Percentiles rank a stretch among this genome's conserved stretches.
These are phyloP conservation scores for Poecile atricapillus DNA, from an alignment of 2,113 vertebrate species.

Conservation along the genomic window DNA sequence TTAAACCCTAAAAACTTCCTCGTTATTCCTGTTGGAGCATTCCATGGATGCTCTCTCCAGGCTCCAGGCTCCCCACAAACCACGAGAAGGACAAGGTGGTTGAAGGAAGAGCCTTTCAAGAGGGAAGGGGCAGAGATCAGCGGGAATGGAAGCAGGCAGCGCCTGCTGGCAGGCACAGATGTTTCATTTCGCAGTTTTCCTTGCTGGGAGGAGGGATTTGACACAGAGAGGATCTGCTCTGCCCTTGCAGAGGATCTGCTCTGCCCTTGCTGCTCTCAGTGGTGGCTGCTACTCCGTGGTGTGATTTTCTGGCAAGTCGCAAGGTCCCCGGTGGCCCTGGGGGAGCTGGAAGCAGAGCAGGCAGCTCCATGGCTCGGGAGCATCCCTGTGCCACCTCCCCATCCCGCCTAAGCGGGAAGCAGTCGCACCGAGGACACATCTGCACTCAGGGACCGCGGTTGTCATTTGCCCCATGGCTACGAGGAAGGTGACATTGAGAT, in stretches of 20 bases:
- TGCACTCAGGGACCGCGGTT: background rate
- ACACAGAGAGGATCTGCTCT: background rate
- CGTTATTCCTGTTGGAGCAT: fast-evolving
- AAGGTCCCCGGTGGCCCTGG: background rate
- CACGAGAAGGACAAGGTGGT: background rate
- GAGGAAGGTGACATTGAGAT: slow-evolving; percentile 59
- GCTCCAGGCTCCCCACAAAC: background rate
- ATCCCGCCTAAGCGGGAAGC: fast-evolving
- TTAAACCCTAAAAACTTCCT: background rate
- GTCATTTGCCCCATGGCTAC: background rate
- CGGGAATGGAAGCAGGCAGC: background rate
- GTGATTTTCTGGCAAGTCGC: background rate
- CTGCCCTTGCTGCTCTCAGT: background rate
- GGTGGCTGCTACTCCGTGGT: background rate
- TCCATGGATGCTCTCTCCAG: fast-evolving
- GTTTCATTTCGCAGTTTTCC: background rate
- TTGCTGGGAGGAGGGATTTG: background rate
- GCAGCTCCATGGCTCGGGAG: fast-evolving
- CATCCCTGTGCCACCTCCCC: background rate
- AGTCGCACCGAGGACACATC: background rate
- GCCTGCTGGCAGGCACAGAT: background rate
- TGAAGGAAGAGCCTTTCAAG: background rate
- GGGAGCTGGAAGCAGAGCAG: background rate
- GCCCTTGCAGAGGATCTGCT: background rate
- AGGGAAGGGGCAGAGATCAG: background rate